These are phyloP conservation scores for Iselma pallidipennis DNA, from an alignment of 2,888 invertebrate genomes.

Conservation along the genomic window DNA sequence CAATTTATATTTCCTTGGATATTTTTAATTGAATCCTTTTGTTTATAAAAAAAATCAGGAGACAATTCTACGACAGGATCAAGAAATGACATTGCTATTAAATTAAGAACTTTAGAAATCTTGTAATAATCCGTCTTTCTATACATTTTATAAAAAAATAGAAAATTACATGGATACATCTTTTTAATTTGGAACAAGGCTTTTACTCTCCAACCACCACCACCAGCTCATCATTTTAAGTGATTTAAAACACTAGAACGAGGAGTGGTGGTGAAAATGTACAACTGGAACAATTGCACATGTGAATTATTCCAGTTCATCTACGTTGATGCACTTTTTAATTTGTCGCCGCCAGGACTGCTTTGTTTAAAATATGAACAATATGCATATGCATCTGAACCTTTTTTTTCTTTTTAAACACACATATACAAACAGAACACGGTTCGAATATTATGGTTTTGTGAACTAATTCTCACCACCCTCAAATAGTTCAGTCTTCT, in stretches of 20 bases:
- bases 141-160: slow-evolving; percentile 10
- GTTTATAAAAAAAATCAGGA: background rate
- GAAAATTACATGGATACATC: slow-evolving; percentile 31
- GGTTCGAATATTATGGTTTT: background rate
- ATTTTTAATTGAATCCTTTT: background rate
- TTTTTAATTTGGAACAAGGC: slow-evolving; percentile 33
- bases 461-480: background rate
- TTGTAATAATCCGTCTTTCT: slow-evolving; percentile 1
- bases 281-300: slow-evolving; percentile 8
- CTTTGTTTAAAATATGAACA: slow-evolving; percentile 4
- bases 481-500: too few relatives aligned
- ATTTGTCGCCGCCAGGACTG: slow-evolving; percentile 1
- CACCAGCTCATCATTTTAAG: slow-evolving; percentile 30
- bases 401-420: background rate
- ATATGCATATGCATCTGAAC: background rate
- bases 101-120: background rate
- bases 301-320: slow-evolving; percentile 32
- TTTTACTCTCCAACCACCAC: slow-evolving; percentile 24
- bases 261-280: slow-evolving; percentile 3
- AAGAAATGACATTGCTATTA: slow-evolving; percentile 5
- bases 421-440: too few relatives aligned
- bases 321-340: slow-evolving; percentile 24
- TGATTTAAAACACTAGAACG: slow-evolving; percentile 9
- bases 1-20: background rate
- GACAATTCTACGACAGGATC: background rate